Evolutionary conservation across 2,113 vertebrate genomes (phyloP), one percentile per base, ranked within the genome.

Genomic region (Damaliscus lunatus): DNA sequence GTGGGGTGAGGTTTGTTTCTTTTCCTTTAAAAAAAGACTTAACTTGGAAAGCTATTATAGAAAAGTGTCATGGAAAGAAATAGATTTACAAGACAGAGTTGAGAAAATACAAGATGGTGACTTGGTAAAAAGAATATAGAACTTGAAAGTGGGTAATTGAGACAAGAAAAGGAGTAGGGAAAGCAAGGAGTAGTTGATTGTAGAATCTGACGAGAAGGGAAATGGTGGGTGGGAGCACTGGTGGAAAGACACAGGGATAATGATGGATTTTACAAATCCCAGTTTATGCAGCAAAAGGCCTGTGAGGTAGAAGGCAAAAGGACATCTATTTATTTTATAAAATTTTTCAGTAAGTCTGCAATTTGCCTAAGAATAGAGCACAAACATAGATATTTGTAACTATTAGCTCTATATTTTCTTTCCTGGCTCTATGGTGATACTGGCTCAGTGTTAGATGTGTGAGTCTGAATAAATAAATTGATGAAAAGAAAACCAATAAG

Each of bases 11-110:
- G 53, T 27, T 29, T 74, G 25, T 85, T 94, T 81, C 27, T 91
- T 97, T 96, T 94, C 33, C 13, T 89, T 53, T 88, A 55, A 21
- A 52, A 82, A 21, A 90, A 82, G 21, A 77, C 60, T 67, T 77
- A 80, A 87, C 48, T 95, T 95, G 74, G 94, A 96, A 96, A 85
- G 9, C 55, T 81, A 29, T 60, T 77, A 83, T 36, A 85, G 59
- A 88, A 88, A 94, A 78, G 27, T 81, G 23, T 83, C 36, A 89
- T 13, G 23, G 31, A 36, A 74, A 87, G 57, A 97, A 95, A 53
- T 77, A 80, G 62, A 87, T 94, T 94, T 93, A 71, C 12, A 78
- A 91, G 78, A 71, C 9, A 23, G 33, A 96, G 21, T 48, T 89
- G 80, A 96, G 82, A 62, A 97, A 94, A 81, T 31, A 59, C 15